phyloP scores from a whole-genome alignment of 2,888 invertebrate species.

The Amiota communis region DNA sequence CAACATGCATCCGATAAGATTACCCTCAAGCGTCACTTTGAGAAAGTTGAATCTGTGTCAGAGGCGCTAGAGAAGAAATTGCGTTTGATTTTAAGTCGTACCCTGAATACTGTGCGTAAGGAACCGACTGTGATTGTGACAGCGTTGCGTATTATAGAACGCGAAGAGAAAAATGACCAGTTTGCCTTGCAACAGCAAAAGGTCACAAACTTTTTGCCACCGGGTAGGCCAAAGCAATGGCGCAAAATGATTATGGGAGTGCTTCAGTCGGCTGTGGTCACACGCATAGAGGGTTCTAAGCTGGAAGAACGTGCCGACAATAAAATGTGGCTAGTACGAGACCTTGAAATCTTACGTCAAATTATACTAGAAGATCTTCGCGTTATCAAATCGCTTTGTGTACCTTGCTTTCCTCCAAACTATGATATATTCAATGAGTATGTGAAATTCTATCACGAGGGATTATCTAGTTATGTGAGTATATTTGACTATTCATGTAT shows the following conservation, averaged over 20 bases:
- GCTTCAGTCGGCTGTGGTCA: conserved; percentile 83
- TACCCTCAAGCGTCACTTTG: conserved; percentile 95
- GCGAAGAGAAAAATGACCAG: conserved; percentile 95
- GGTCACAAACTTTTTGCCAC: conserved; percentile 89
- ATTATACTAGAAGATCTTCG: conserved; percentile 91
- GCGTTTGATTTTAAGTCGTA: conserved; percentile 89
- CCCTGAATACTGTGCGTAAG: conserved; percentile 94
- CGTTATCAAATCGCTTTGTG: conserved; percentile 90
- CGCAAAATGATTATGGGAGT: conserved; percentile 88
- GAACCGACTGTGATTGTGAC: conserved; percentile 97
- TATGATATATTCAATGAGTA: conserved; percentile 94
- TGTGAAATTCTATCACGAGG: conserved; percentile 94
- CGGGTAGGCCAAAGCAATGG: conserved; percentile 95
- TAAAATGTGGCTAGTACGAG: conserved; percentile 96
- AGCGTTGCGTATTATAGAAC: conserved; percentile 94
- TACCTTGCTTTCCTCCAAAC: conserved; percentile 95
- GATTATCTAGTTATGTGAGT: conserved; percentile 85
- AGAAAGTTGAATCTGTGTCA: conserved; percentile 93
- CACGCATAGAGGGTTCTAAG: conserved; percentile 94
- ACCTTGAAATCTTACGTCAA: conserved; percentile 90
- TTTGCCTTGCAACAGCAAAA: conserved; percentile 81
- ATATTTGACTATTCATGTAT: background rate
- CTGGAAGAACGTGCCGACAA: conserved; percentile 92
- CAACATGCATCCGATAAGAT: conserved; percentile 89
- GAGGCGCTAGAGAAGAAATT: conserved; percentile 92